Evolutionary conservation across 2,113 vertebrate species (phyloP).

Genomic region (Isurus oxyrinchus): DNA sequence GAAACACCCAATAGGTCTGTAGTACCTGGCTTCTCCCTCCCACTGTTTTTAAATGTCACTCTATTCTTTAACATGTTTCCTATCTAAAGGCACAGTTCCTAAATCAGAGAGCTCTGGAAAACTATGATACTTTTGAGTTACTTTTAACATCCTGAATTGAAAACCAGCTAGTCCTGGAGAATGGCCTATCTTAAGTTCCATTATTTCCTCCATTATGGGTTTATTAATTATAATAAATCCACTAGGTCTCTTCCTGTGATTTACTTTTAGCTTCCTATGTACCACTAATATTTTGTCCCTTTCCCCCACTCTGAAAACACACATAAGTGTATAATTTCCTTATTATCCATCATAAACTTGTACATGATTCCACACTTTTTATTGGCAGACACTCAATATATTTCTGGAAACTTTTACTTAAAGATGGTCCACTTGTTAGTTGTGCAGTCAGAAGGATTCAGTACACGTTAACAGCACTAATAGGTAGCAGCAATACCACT

Average conservation of each 20-base stretch:
- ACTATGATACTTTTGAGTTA: background rate
- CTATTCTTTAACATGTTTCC: background rate
- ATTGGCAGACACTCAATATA: background rate
- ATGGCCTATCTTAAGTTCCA: background rate
- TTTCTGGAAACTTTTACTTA: background rate
- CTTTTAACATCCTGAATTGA: background rate
- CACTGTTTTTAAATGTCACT: background rate
- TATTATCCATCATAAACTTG: background rate
- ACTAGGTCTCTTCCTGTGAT: background rate
- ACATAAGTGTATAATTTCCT: background rate
- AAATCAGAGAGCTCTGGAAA: background rate
- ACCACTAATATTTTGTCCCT: background rate
- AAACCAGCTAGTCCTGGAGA: background rate
- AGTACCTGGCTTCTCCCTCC: background rate
- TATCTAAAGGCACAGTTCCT: background rate
- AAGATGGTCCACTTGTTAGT: background rate
- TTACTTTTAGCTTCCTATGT: background rate
- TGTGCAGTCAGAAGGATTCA: background rate
- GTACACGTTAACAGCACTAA: background rate
- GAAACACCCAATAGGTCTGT: background rate
- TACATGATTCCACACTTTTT: background rate
- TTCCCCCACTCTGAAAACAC: background rate
- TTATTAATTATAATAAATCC: background rate
- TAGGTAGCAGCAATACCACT: background rate
- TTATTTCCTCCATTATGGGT: background rate